A percentile compares a stretch with the other conserved stretches of the same genome.
Conservation (phyloP, 2,888 invertebrate species). For the Orthosia cruda region DNA sequence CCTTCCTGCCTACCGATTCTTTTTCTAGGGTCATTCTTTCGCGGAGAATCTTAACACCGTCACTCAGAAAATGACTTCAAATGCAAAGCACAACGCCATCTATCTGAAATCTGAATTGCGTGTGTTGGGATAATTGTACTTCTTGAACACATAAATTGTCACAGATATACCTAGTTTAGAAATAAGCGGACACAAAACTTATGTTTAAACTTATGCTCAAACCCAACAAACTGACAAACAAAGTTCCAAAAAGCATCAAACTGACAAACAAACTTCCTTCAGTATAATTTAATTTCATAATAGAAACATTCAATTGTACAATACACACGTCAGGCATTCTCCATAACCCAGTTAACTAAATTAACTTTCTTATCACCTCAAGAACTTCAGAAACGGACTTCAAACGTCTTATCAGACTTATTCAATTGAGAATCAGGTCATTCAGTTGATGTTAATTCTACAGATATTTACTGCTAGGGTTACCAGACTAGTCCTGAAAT, state of each 20-base stretch:
- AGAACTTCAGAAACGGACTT: constrained; percentile 22
- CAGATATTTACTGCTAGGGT: not conserved
- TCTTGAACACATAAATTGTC: too few species aligned
- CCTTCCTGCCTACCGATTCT: too few species aligned
- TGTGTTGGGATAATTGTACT: too few species aligned
- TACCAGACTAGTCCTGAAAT: too few species aligned
- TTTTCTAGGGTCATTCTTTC: too few species aligned
- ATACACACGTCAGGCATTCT: not conserved
- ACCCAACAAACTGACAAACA: not conserved
- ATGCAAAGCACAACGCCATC: too few species aligned
- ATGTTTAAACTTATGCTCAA: too few species aligned
- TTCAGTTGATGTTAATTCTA: not conserved
- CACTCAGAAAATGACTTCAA: too few species aligned
- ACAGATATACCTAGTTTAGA: too few species aligned
- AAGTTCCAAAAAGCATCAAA: not conserved
- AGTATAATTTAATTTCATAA: not conserved
- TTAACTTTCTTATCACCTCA: constrained; percentile 40
- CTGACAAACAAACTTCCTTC: not conserved
- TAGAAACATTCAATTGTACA: not conserved
- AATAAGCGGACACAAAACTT: too few species aligned
- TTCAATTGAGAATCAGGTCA: constrained; percentile 42
- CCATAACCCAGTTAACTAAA: constrained; percentile 15
- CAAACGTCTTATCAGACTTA: constrained; percentile 24
- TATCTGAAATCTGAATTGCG: too few species aligned
- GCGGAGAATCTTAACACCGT: too few species aligned